A percentile compares a stretch with the other conserved stretches of the same genome.
Conservation (phyloP, 2,888 invertebrate genomes). For the Polylopha cassiicola region DNA sequence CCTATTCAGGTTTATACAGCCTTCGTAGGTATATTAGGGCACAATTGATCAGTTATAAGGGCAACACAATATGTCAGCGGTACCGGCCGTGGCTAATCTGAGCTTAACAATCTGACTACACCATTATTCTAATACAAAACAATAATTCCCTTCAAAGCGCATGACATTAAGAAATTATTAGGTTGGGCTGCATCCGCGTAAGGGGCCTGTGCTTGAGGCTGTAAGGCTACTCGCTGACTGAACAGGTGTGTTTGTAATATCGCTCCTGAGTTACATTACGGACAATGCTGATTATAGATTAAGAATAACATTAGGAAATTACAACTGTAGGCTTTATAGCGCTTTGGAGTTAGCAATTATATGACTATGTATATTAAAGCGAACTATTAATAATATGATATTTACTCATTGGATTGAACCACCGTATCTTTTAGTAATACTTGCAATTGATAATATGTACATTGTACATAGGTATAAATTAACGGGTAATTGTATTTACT, state of each 20-base stretch:
- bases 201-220: slow-evolving; percentile 53
- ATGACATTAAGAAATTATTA: slow-evolving; percentile 77
- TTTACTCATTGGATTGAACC: no score
- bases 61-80: slow-evolving; percentile 20
- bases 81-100: slow-evolving; percentile 47
- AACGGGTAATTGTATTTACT: no score
- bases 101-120: slow-evolving; percentile 56
- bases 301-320: neutral
- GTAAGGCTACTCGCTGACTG: slow-evolving; percentile 33
- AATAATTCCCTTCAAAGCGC: slow-evolving; percentile 72
- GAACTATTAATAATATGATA: no score
- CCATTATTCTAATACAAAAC: slow-evolving; percentile 73
- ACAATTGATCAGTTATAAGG: slow-evolving; percentile 21
- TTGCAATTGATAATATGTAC: no score
- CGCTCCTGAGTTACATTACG: neutral
- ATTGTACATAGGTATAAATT: no score
- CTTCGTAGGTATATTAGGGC: no score
- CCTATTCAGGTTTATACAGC: no score
- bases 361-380: no score
- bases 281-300: neutral
- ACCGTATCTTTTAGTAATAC: no score
- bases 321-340: no score
- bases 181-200: slow-evolving; percentile 71
- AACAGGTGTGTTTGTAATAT: slow-evolving; percentile 9
- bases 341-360: no score